Evolutionary conservation across 2,113 vertebrate species (phyloP).

Genomic region (Eptatretus burgeri): DNA sequence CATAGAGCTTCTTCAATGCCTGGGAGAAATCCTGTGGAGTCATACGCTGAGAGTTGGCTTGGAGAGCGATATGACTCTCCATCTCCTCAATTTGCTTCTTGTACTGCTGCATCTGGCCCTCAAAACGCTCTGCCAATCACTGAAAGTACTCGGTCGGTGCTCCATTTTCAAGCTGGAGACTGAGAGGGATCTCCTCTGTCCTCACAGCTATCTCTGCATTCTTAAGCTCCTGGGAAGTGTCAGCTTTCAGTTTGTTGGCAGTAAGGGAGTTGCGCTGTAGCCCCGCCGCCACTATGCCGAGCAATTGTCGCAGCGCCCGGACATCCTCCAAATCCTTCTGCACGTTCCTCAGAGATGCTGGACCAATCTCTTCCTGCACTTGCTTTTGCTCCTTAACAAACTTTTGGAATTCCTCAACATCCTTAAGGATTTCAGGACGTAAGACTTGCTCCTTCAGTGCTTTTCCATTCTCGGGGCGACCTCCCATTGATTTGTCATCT

Average conservation of each 20-base stretch:
- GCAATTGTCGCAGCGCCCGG: constrained; percentile 62
- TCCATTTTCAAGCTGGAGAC: constrained; percentile 81
- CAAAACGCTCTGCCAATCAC: constrained; percentile 64
- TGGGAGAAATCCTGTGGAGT: constrained; percentile 81
- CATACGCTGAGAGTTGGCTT: constrained; percentile 70
- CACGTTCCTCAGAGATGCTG: constrained; percentile 93
- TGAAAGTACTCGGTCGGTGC: constrained; percentile 93
- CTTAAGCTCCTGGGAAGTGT: constrained; percentile 87
- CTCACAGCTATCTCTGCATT: constrained; percentile 81
- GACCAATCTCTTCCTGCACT: constrained; percentile 83
- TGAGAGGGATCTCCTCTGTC: constrained; percentile 82
- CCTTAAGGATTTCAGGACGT: too few relatives aligned
- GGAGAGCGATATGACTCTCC: constrained; percentile 81
- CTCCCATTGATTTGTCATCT: too few relatives aligned
- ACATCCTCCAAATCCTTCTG: constrained; percentile 87
- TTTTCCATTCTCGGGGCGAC: too few relatives aligned
- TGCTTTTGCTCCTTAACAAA: constrained; percentile 98
- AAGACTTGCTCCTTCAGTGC: too few relatives aligned
- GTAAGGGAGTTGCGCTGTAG: constrained; percentile 67
- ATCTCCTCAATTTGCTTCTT: constrained; percentile 91
- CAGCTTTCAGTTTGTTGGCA: constrained; percentile 78
- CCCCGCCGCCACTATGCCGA: constrained; percentile 59
- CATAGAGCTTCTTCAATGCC: constrained; percentile 96
- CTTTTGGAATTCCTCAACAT: too few relatives aligned
- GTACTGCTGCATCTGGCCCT: constrained; percentile 81